Base-by-base conservation (phyloP, 2,888 invertebrate species). In the Lithophane semibrunnea region DNA sequence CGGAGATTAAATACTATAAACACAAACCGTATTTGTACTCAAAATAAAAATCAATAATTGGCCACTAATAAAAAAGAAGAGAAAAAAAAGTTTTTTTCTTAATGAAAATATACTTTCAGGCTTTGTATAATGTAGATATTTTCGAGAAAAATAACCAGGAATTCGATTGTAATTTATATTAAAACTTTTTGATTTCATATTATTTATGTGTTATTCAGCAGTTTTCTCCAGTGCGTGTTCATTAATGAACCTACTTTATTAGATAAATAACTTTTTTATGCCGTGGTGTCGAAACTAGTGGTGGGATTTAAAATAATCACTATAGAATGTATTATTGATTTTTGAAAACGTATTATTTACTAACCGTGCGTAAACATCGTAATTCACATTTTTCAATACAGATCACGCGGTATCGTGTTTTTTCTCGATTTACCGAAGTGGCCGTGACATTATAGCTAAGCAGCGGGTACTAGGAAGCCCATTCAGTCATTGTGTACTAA, bases 361-460 rank as follows among this genome's bases (percentile, higher is more conserved):
- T 10, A 42, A 21, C 10, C n/a, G 7, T 49, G 29, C 1, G n/a
- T 42, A 58, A 52, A 67, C 9, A 68, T 52, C 7, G 37, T 24
- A 49, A 60, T 29, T 60, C 9, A 54, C 5, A 44, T 37, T 66
- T 13, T n/a, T 18, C 13, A 29, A 60, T 44, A 56, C 37, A 18
- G 47, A 63, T 70, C 37, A 68, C 64, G 24, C 29, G 10, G 44
- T 4, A 29, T 29, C 0, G 44, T 70, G 60, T 70, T 75, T 79
- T 56, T 75, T 60, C 58, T 52, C 8, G 29, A 58, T 49, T 61
- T 37, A n/a, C 64, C 56, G 54, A 64, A 69, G 42, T 63, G 87
- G 61, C 90, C 90, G 49, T 90, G 90, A 89, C 90, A 88, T 89
- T 90, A 80, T 37, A 76, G 73, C 65, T 47, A 54, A 72, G 65